Base-by-base conservation (phyloP, 2,888 invertebrate species). In the Ochropleura leucogaster region DNA sequence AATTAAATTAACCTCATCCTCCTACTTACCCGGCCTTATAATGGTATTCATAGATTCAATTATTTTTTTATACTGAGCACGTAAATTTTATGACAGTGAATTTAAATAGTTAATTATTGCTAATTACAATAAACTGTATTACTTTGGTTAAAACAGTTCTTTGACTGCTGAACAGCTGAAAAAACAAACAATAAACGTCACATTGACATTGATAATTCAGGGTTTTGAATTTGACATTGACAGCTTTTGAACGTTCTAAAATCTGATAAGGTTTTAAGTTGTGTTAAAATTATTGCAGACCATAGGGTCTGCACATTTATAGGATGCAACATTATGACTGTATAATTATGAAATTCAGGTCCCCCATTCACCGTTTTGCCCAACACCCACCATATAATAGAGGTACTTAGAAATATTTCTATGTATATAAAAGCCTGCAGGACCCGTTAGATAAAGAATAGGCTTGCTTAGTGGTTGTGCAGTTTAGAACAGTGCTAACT, bases 11-110 rank as follows among this genome's bases (percentile, higher is more conserved):
- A 67, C 69, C 20, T 68, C 20, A 69, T 14, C 12, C 7, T 59
- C 8, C 40, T 10, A 71, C 81, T 80, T 84, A 89, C 89, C 80
- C 68, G 85, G 68, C 40, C 84, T 85, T 49, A 88, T 75, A 85
- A 80, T 78, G 20, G 68, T 68, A 83, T 63, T 86, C 84, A 88
- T 88, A 79, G 72, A 80, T 72, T 69, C 40, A 57, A 77, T 64
- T 59, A 68, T 51, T 60, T 57, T n/a, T 12, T n/a, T 62, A 4
- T 40, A 53, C 14, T 9, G 40, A n/a, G 9, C 49, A 55, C 44
- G 53, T 53, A 49, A 69, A 44, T 63, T 67, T 20, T 69, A 55
- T 30, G 12, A 18, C 60, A 6, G 16, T 10, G 7, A 65, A 60
- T 53, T 53, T 42, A 44, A 74, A n/a, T 30, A 30, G 30, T 30